phyloP scores from a whole-genome alignment of 1,140 invertebrate genomes.

The Telenomus remus region DNA sequence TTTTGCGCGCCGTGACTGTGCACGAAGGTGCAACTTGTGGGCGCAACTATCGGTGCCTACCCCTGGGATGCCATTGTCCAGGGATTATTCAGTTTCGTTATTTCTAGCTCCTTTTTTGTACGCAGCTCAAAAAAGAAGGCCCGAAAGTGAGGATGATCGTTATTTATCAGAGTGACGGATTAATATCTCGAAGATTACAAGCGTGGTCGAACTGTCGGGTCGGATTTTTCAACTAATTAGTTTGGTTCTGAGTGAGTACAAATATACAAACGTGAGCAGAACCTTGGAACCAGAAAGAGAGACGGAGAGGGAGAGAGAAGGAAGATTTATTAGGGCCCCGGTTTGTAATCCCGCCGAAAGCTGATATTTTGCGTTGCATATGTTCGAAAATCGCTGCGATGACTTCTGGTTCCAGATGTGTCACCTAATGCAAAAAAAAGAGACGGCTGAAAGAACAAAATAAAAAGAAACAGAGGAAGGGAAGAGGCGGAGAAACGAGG shows the following conservation, averaged over 20 bases:
- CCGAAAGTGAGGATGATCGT: slow-evolving; percentile 39
- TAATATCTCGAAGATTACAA: slow-evolving; percentile 33
- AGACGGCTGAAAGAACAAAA: slow-evolving; percentile 20
- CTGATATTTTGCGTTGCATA: slow-evolving; percentile 14
- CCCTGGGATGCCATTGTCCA: slow-evolving; percentile 53
- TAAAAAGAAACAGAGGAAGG: slow-evolving; percentile 29
- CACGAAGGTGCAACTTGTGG: slow-evolving; percentile 24
- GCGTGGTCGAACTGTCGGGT: slow-evolving; percentile 27
- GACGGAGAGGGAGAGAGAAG: background rate
- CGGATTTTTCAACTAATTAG: slow-evolving; percentile 37
- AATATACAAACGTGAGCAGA: slow-evolving; percentile 9
- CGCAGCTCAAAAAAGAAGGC: slow-evolving; percentile 20
- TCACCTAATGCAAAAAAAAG: slow-evolving; percentile 29
- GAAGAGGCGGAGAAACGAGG: slow-evolving; percentile 18
- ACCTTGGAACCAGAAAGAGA: background rate
- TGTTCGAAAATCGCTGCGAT: slow-evolving; percentile 50
- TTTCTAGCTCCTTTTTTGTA: slow-evolving; percentile 8
- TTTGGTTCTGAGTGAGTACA: slow-evolving; percentile 16
- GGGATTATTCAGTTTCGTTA: slow-evolving; percentile 9
- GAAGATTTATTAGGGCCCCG: background rate
- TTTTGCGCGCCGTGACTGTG: too few relatives aligned
- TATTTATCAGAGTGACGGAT: slow-evolving; percentile 46
- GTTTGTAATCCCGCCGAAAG: slow-evolving; percentile 5
- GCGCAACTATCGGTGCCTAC: slow-evolving; percentile 57
- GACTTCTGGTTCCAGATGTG: slow-evolving; percentile 41